Base-by-base conservation (phyloP, 2,797 vertebrate species). In the Poeciliopsis turneri region DNA sequence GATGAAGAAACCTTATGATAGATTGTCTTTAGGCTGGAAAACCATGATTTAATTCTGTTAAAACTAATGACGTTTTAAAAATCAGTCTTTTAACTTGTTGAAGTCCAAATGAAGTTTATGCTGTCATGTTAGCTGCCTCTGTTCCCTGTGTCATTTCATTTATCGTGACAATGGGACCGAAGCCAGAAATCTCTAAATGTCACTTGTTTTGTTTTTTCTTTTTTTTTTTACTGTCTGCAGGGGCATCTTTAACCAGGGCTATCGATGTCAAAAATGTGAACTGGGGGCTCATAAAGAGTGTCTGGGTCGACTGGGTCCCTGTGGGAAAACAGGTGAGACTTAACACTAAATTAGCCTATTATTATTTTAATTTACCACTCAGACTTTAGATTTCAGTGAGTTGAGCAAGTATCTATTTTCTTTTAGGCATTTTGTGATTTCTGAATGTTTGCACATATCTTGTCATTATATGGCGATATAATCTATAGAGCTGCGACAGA, bases 241-340 rank as follows among this genome's bases (percentile, higher is more conserved):
- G 86, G 97, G 97, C 83, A 97, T 97, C 76, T 98, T 99, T 94
- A 97, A 96, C 93, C 98, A 99, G 96, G 98, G 98, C 83, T 99
- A 99, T 93, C 93, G 96, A 83, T 99, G 98, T 92, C 86, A 92
- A 0, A 98, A 97, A 84, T 99, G 98, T 92, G 97, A 96, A 75
- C 94, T 95, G n/a, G 97, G 96, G 85, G 97, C 96, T 74, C 98
- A 98, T 93, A 99, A 98, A 91, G 97, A 99, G 89, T 99, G 98
- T 89, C 90, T 99, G 83, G 97, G 97, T 83, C 95, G 96, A 93
- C 94, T 97, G 88, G 97, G 95, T 85, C 91, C 92, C 87, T 98
- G 97, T 85, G 95, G 92, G 43, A 92, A 84, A 84, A 90, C 92
- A 90, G 94, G 94, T 95, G 74, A 90, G 87, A 77, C 20, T 23